Evolutionary conservation across 2,888 invertebrate genomes (phyloP), one percentile per base, ranked within the genome.

Genomic region (Apotomis betuletana): DNA sequence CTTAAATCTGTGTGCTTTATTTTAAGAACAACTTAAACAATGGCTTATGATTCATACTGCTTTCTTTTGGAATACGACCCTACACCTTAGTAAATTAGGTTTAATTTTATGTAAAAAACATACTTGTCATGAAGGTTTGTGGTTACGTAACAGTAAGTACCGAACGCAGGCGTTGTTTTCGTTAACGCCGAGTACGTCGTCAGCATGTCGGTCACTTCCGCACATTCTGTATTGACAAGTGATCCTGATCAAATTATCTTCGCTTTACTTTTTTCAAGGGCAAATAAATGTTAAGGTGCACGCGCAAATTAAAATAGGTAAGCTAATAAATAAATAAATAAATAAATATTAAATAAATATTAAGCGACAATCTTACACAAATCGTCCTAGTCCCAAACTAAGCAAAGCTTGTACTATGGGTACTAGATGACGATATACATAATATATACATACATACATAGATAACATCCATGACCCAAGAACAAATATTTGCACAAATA

Each of bases 1-100:
- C 41, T 67, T 67, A 67, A 71, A 67, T 58, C 71, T 67, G 55
- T 67, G 71, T 62, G 58, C 51, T 67, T 70, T 67, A 67, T 65
- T 70, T 70, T 67, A 67, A 57, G 49, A 49, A n/a, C 3, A 12
- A 61, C 46, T 36, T 27, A 5, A 38, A 41, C 41, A 27, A 55
- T n/a, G 54, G 44, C 41, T 55, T 64, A 64, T n/a, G n/a, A 9
- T 54, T 52, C 44, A 6, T 10, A 55, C 8, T n/a, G 3, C 41
- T 54, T 44, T 5, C 5, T 10, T 55, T 44, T 54, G 5, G 54
- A 64, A 64, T 54, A 6, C 41, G 12, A 64, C 64, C 6, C 44
- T 64, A 63, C 13, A 3, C 0, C 3, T 27, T 12, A 6, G 41
- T 1, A 10, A 44, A 15, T 41, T 52, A 12, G 54, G 64, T 27